Conservation (phyloP, 2,113 vertebrate genomes). For the Seriola aureovittata region DNA sequence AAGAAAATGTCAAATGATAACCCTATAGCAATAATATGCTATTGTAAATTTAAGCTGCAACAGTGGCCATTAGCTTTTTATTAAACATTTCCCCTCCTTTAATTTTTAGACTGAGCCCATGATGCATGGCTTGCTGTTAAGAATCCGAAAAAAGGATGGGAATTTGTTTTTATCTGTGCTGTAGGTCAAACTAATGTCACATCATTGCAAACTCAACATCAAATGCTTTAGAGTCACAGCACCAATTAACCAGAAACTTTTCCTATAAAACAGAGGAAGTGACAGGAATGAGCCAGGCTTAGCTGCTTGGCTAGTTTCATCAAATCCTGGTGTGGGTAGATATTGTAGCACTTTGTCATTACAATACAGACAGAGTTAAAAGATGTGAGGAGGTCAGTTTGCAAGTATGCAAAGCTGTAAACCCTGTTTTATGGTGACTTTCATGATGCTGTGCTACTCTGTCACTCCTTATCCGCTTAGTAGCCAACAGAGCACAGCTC, state of each 20-base stretch:
- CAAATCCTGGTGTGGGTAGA: conserved; percentile 23
- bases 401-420: conserved; percentile 71
- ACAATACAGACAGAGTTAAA: conserved; percentile 44
- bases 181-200: conserved; percentile 53
- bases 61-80: not conserved
- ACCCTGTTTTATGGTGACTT: conserved; percentile 75
- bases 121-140: not conserved
- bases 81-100: not conserved
- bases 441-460: conserved; percentile 67
- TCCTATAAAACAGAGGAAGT: conserved; percentile 56
- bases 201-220: conserved; percentile 36
- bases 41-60: not conserved
- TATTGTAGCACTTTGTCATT: conserved; percentile 38
- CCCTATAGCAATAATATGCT: too few relatives aligned
- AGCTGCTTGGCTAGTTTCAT: conserved; percentile 34
- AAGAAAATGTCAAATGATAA: not conserved
- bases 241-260: conserved; percentile 53
- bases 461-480: conserved; percentile 76
- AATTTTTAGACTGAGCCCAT: not conserved
- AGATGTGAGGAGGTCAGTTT: conserved; percentile 63
- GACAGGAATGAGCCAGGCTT: conserved; percentile 35
- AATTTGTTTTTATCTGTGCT: not conserved
- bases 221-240: conserved; percentile 14
- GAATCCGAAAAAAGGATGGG: not conserved
- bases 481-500: conserved; percentile 64